Evolutionary conservation across 2,113 vertebrate genomes (phyloP), one percentile per base, ranked within the genome.

Genomic region (Pavo muticus): DNA sequence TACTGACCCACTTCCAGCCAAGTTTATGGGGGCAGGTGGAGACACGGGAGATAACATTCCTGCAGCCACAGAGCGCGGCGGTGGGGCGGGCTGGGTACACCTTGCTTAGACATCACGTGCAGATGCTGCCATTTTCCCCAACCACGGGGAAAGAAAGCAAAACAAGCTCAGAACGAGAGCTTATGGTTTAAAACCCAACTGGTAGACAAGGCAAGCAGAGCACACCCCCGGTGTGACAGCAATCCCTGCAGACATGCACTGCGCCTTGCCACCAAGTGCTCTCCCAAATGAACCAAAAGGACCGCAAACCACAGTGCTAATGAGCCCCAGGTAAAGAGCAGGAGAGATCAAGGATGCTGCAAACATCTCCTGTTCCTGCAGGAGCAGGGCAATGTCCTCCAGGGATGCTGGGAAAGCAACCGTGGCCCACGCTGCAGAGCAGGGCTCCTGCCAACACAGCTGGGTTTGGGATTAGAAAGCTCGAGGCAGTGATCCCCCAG

Each of bases 1-100:
- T 88, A 93, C 94, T 96, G 92, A 93, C 94, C 95, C 94, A 92
- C 92, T 96, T 94, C 88, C 94, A 96, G 76, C 65, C 88, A 77
- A 94, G 81, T 91, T 90, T 91, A 74, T 87, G 8, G 1, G 73
- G 87, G 73, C 91, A 94, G 88, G 86, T 88, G 72, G 91, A 94
- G 83, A 88, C 92, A 86, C 75, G 40, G 50, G 88, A 93, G 94
- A 91, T 91, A 93, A 90, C 79, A 77, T 84, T 92, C 92, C 91
- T 92, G 69, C 80, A 92, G 86, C 52, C 86, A 64, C 79, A 74
- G 86, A 84, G 68, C 54, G 69, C 0, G 1, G 54, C 37, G 1
- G 0, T 71, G 75, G 88, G 76, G 67, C 2, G 1, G 52, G 80
- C 45, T 88, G 80, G 64, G 73, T 88, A 90, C 54, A 68, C 35